phyloP scores from a whole-genome alignment of 2,797 vertebrate genomes.

The Characodon lateralis region DNA sequence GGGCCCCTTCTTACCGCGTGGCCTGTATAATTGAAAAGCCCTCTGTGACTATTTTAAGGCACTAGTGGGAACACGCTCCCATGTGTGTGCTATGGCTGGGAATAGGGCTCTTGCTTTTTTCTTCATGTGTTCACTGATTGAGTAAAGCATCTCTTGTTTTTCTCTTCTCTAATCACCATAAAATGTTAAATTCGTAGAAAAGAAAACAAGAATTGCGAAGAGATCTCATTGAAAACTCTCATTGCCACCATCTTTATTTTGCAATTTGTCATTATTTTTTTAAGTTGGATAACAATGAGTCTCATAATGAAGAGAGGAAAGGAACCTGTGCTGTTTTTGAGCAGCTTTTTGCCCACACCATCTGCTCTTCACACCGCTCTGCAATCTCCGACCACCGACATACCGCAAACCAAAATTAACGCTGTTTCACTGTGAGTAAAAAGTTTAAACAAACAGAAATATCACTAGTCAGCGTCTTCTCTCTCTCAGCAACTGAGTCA shows the following conservation, averaged over 20 bases:
- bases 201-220: slow-evolving; percentile 34
- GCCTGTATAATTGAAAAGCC: slow-evolving; percentile 82
- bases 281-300: slow-evolving; percentile 15
- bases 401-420: slow-evolving; percentile 80
- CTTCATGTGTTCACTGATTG: slow-evolving; percentile 49
- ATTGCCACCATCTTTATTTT: neutral
- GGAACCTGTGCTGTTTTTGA: slow-evolving; percentile 43
- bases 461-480: slow-evolving; percentile 80
- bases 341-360: slow-evolving; percentile 63
- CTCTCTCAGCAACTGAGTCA: slow-evolving; percentile 44
- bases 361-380: slow-evolving; percentile 73
- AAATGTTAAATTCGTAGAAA: slow-evolving; percentile 31
- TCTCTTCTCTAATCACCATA: slow-evolving; percentile 37
- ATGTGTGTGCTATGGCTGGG: slow-evolving; percentile 67
- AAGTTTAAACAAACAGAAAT: slow-evolving; percentile 82
- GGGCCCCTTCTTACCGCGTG: slow-evolving; percentile 76
- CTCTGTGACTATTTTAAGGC: slow-evolving; percentile 80
- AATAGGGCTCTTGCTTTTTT: slow-evolving; percentile 59
- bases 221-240: slow-evolving; percentile 27
- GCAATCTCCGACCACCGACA: slow-evolving; percentile 67
- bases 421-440: slow-evolving; percentile 73
- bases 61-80: slow-evolving; percentile 75
- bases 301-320: slow-evolving; percentile 32
- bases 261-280: neutral
- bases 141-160: slow-evolving; percentile 42